Percentiles rank a stretch among this genome's conserved stretches.
Conservation (phyloP, 2,888 invertebrate genomes). For the Teleogryllus oceanicus region DNA sequence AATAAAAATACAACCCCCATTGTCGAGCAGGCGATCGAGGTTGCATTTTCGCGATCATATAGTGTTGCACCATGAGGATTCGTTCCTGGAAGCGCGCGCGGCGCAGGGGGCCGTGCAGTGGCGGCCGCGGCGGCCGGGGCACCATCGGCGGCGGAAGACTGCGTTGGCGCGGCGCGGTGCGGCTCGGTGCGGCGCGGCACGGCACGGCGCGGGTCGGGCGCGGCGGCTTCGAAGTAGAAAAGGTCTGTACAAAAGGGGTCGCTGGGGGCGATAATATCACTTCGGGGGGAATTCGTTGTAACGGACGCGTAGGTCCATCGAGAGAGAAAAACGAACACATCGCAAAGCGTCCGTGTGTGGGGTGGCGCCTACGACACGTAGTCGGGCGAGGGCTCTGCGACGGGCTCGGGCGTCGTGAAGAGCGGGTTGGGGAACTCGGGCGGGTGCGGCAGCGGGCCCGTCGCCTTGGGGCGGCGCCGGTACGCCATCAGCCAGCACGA, state of each 20-base stretch:
- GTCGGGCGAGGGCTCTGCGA: constrained; percentile 78
- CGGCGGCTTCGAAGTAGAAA: not conserved
- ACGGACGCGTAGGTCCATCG: not conserved
- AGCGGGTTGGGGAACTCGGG: constrained; percentile 93
- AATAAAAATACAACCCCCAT: constrained; percentile 35
- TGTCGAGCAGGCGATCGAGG: constrained; percentile 22
- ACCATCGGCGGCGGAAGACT: not conserved
- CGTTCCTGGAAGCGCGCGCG: not conserved
- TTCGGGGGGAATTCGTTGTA: not conserved
- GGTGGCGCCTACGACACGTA: constrained; percentile 54
- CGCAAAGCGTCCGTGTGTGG: not conserved
- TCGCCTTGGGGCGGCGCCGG: constrained; percentile 77
- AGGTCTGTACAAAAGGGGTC: not conserved
- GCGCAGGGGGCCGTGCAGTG: not conserved
- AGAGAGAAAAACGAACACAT: not conserved
- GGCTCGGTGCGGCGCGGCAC: too few relatives aligned
- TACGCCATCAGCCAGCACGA: constrained; percentile 96
- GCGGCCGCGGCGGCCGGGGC: not conserved
- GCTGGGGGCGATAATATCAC: not conserved
- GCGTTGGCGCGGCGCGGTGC: not conserved
- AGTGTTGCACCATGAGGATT: constrained; percentile 4
- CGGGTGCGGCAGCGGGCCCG: constrained; percentile 89
- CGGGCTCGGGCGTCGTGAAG: constrained; percentile 77
- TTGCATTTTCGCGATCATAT: constrained; percentile 32
- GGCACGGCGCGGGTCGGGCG: too few relatives aligned